Evolutionary conservation across 2,113 vertebrate genomes (phyloP).

Genomic region (Hepsetus odoe): DNA sequence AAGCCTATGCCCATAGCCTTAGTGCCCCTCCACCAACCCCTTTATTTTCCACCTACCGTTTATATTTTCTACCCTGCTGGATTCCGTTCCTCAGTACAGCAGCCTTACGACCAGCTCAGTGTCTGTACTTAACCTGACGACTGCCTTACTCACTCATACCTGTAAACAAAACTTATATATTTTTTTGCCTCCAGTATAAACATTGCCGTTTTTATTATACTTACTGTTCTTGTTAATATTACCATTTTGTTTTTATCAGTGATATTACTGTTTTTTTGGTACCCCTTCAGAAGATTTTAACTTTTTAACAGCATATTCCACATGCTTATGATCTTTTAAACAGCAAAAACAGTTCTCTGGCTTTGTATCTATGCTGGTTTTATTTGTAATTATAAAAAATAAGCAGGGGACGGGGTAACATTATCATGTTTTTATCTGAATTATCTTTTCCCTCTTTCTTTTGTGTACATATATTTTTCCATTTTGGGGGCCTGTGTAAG

Average conservation of each 20-base stretch:
- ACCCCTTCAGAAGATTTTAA: conserved; percentile 51
- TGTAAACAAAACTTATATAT: conserved; percentile 28
- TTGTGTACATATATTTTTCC: conserved; percentile 66
- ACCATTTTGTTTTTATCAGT: conserved; percentile 69
- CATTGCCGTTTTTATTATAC: conserved; percentile 57
- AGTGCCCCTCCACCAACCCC: conserved; percentile 53
- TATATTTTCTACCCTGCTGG: background rate
- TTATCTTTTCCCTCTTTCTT: conserved; percentile 51
- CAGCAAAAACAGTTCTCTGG: background rate
- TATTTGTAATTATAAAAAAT: conserved; percentile 54
- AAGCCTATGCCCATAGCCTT: conserved; percentile 40
- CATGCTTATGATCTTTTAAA: conserved; percentile 12
- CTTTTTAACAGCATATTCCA: conserved; percentile 21
- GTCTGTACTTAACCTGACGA: conserved; percentile 71
- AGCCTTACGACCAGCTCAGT: background rate
- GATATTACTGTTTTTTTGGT: conserved; percentile 61
- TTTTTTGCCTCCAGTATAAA: conserved; percentile 42
- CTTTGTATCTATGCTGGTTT: conserved; percentile 47
- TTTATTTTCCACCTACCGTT: conserved; percentile 50
- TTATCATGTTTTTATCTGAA: conserved; percentile 52
- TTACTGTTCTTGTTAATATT: conserved; percentile 70
- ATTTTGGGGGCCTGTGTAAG: conserved; percentile 67
- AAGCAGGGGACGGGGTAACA: conserved; percentile 53
- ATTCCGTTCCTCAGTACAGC: background rate
- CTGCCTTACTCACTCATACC: conserved; percentile 57